Evolutionary conservation across 1,140 invertebrate genomes (phyloP), one percentile per base, ranked within the genome.

Genomic region (Drosophila azteca): DNA sequence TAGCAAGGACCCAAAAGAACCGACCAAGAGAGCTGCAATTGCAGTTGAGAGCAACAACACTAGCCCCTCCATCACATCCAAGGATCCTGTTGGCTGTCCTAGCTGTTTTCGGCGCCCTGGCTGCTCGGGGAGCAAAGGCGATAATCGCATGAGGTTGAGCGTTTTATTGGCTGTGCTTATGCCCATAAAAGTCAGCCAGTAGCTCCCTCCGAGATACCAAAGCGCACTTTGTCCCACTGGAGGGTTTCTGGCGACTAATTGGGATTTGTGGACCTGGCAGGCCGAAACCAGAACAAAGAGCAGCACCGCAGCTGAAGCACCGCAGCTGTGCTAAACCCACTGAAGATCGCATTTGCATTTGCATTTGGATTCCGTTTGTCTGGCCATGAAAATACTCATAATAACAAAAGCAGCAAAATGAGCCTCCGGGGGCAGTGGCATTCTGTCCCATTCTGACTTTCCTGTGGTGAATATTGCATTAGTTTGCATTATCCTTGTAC

Each of bases 401-500:
- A 79, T 49, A 84, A 64, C 54, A 39, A 73, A 46, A 39, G 45
- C 60, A 51, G 31, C 79, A 49, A 54, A 51, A 58, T 48, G 45
- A 54, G 61, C 59, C 49, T 49, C 50, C 54, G 49, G 53, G 46
- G 53, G 41, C 70, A 45, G 17, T 6, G 48, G 45, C 44, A 64
- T 6, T 6, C 31, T 7, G 26, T 7, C 6, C 26, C 31, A 31
- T 63, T 57, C 64, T 13, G 59, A 57, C 53, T 58, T 55, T 51
- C 11, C 58, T 80, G 67, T 59, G 67, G 60, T 68, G 57, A 70
- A 83, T 72, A 72, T 57, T 65, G 70, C 83, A 88, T 88, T 88
- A 83, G 64, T 77, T 79, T 70, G 79, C 65, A 77, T 82, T 82
- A 88, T 81, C 49, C 79, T 70, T 72, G 64, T n/a, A 31, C 63